Base-by-base conservation (phyloP, 2,888 invertebrate species). In the Ctenicera cuprea region DNA sequence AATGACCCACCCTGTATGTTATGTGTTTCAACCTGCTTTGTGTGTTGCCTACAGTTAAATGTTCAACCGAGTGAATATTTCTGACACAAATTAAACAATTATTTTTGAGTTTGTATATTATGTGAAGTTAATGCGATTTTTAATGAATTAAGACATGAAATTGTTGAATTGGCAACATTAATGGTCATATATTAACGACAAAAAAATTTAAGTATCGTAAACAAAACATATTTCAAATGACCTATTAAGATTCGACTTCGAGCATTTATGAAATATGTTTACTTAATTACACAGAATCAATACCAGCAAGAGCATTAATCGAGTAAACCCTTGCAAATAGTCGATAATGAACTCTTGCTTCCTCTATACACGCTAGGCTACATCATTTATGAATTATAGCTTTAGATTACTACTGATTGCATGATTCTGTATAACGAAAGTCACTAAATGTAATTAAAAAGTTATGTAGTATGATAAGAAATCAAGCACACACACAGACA, bases 401-500 rank as follows among this genome's bases (percentile, higher is more conserved):
- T 54, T 30, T 22, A 54, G 30, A 54, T 48, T 16, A 16, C 33
- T 8, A 33, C 20, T 18, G 48, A 48, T 54, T 54, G 54, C 54
- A 30, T 54, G 54, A 54, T 30, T 54, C 54, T 54, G 54, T 54
- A 33, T 54, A 54, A 30, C 30, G 16, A 26, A 26, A 48, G 20
- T 14, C 26, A 52, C 52, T 30, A 54, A 30, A 54, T n/a, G 14
- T 54, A 54, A 54, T 54, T 54, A 54, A 54, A 37, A 59, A 59
- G 37, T 37, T 59, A 38, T 38, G 20, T 59, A 38, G n/a, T 4
- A 59, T 38, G 59, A 59, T 38, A 38, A 41, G 37, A 38, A 33
- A 59, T 22, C 59, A 59, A 59, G 59, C 59, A 59, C 59, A 59
- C 41, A 37, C 59, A 59, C 52, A 45, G 45, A 52, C 41, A 59